These are phyloP conservation scores for Apeltes quadracus DNA, from an alignment of 2,113 vertebrate species.

Conservation along the genomic window DNA sequence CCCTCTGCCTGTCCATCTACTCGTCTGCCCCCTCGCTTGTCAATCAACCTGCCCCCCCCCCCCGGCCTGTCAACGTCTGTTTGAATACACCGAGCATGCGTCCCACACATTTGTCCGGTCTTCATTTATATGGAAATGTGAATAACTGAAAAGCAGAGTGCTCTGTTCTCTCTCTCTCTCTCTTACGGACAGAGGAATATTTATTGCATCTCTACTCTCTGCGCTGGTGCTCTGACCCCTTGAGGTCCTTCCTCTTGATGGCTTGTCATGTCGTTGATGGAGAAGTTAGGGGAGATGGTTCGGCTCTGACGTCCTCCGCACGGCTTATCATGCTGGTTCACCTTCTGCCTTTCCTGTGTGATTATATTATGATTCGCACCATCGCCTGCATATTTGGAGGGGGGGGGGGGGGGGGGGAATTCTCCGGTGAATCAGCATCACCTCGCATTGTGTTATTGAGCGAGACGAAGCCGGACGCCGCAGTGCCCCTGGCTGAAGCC, in stretches of 20 bases:
- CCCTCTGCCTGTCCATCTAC: background rate
- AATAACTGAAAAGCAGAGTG: background rate
- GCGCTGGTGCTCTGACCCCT: constrained; percentile 35
- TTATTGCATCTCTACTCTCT: constrained; percentile 39
- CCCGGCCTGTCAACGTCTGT: constrained; percentile 18
- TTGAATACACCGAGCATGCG: constrained; percentile 14
- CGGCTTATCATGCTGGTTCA: constrained; percentile 15
- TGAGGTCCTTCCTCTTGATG: constrained; percentile 30
- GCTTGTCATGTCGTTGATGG: constrained; percentile 41
- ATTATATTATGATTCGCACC: background rate
- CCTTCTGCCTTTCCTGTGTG: background rate
- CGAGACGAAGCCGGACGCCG: constrained; percentile 10
- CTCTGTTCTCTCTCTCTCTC: background rate
- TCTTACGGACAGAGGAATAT: constrained; percentile 19
- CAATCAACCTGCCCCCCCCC: constrained; percentile 1
- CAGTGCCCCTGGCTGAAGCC: constrained; percentile 11
- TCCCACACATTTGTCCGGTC: constrained; percentile 9
- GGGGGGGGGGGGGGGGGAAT: background rate
- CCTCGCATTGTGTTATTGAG: constrained; percentile 31
- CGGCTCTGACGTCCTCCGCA: constrained; percentile 38
- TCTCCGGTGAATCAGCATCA: constrained; percentile 12
- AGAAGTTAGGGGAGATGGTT: constrained; percentile 22
- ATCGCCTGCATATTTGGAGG: background rate
- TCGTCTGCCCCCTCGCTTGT: background rate
- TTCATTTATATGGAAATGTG: constrained; percentile 18